These are phyloP conservation scores for Hoplostethus mediterraneus DNA, from an alignment of 2,797 vertebrate genomes.

Conservation along the genomic window DNA sequence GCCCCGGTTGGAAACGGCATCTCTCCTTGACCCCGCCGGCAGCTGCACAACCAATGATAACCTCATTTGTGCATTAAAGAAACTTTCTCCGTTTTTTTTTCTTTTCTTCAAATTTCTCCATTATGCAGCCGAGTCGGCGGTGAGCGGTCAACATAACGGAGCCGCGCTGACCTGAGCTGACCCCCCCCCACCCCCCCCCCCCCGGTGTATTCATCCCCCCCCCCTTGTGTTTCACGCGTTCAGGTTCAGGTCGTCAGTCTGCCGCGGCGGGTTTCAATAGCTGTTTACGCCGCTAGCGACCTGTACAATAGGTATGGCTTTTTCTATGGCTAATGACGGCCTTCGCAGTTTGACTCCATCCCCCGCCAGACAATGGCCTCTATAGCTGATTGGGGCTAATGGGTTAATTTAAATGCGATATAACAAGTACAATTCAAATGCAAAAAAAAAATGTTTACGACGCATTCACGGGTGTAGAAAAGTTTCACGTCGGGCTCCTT, in stretches of 20 bases:
- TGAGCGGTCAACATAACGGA: constrained; percentile 61
- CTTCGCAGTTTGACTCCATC: constrained; percentile 21
- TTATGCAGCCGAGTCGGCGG: constrained; percentile 60
- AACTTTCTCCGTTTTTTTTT: constrained; percentile 45
- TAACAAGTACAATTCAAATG: too few relatives aligned
- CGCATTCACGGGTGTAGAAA: background rate
- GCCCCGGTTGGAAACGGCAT: constrained; percentile 72
- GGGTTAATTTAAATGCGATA: constrained; percentile 17
- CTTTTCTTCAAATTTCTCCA: constrained; percentile 55
- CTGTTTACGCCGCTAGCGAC: constrained; percentile 37
- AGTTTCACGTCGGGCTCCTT: background rate
- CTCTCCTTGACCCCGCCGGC: constrained; percentile 76
- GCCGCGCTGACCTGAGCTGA: constrained; percentile 47
- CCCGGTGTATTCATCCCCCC: too few relatives aligned
- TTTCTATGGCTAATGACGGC: background rate
- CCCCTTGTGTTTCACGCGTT: too few relatives aligned
- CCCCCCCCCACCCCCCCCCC: constrained; percentile 4
- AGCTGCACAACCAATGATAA: constrained; percentile 80
- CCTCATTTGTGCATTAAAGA: constrained; percentile 77
- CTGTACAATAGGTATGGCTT: constrained; percentile 17
- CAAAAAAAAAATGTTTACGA: too few relatives aligned
- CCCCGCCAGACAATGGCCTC: constrained; percentile 10
- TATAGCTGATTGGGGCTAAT: background rate
- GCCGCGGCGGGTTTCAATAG: constrained; percentile 7
- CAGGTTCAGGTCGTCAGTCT: background rate